Conservation (phyloP, 2,888 invertebrate species). For the Tiphia femorata region DNA sequence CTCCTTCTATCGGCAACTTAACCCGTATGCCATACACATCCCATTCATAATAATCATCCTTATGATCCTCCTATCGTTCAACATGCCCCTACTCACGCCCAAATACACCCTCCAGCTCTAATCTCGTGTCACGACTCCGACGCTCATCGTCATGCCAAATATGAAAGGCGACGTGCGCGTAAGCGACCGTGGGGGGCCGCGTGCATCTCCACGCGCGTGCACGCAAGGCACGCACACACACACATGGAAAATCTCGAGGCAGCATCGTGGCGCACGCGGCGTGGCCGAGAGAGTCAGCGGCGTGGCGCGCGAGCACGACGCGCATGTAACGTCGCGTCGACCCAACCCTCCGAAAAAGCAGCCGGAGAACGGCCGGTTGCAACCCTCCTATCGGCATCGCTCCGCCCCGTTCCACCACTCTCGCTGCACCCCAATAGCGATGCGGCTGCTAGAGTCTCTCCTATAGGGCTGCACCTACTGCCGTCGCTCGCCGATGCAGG, state of each 20-base stretch:
- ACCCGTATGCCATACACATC: too few relatives aligned
- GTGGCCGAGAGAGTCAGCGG: neutral
- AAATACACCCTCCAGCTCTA: too few relatives aligned
- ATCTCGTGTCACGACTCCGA: too few relatives aligned
- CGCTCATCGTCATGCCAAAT: too few relatives aligned
- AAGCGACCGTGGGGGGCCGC: neutral
- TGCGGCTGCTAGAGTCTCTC: constrained; percentile 36
- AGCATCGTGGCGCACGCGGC: neutral
- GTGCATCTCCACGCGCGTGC: neutral
- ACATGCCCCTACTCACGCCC: too few relatives aligned
- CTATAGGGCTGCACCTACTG: constrained; percentile 42
- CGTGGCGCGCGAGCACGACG: constrained; percentile 24
- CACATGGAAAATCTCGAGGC: too few relatives aligned
- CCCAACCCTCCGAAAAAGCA: constrained; percentile 63
- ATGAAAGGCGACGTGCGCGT: too few relatives aligned
- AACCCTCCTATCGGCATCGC: constrained; percentile 63
- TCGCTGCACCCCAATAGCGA: constrained; percentile 41
- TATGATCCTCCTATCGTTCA: too few relatives aligned
- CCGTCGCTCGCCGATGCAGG: constrained; percentile 31
- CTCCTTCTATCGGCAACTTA: too few relatives aligned
- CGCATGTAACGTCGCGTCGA: constrained; percentile 58
- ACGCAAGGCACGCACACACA: neutral
- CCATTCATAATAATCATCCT: too few relatives aligned
- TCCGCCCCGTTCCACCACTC: constrained; percentile 62
- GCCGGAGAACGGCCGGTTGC: constrained; percentile 58